Evolutionary conservation across 1,140 invertebrate species (phyloP), one percentile per base, ranked within the genome.

Genomic region (Hermatobates lingyangjiaoensis): DNA sequence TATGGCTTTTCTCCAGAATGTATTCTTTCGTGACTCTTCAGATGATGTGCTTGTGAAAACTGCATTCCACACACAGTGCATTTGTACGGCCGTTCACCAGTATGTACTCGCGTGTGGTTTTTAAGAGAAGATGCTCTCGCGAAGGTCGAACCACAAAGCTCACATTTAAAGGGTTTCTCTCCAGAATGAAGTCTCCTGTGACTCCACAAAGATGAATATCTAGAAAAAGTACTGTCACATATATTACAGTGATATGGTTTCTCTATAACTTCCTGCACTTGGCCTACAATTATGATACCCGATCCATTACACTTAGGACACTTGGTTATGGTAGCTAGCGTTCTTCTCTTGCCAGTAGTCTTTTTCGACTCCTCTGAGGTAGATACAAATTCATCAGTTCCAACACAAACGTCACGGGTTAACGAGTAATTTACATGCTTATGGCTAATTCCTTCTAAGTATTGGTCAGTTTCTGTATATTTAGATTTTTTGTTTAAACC

Each of bases 221-320:
- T 42, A 18, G 39, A 42, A 18, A 42, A 42, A 18, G 39, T 42
- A 20, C 21, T 42, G 5, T 18, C 14, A 20, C 39, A 42, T 18
- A 42, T 42, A 20, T 42, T 42, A 18, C 39, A 42, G 5, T 18
- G 14, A 42, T 18, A 42, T 18, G 39, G 5, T 42, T 42, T 42
- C 5, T 42, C 39, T n/a, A n/a, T n/a, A n/a, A 42, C 21, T 20
- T 34, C 7, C n/a, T 10, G 39, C 14, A 42, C 18, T 42, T 5
- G 14, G 5, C 4, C 21, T 42, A 86, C 79, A 62, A 85, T 82
- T 58, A 87, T 83, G 45, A 87, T 83, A 26, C 84, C 84, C 14
- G 83, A 84, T 38, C 83, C 84, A 65, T 87, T 87, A 64, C 84
- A 87, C 61, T 87, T 87, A 55, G 83, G 80, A 64, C 84, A 87